Evolutionary conservation across 2,888 invertebrate species (phyloP), one percentile per base, ranked within the genome.

Genomic region (Helobdella robusta): DNA sequence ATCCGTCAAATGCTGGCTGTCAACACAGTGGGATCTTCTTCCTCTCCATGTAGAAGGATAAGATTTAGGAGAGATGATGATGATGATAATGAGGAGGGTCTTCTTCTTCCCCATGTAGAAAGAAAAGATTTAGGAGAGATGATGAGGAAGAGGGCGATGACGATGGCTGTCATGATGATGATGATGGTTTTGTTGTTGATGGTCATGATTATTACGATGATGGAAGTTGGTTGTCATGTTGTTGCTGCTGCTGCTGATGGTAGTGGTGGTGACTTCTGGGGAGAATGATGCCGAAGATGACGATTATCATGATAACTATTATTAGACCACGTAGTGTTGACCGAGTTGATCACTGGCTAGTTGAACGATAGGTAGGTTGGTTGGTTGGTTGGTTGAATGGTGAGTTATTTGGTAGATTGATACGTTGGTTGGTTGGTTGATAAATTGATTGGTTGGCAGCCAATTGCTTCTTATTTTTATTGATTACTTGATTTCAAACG

Each of bases 121-220:
- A 50, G 60, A 59, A n/a, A n/a, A n/a, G n/a, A n/a, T n/a, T n/a
- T 59, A 44, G 58, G 15, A 44, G 58, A 58, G 58, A 58, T 64
- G 64, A 64, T 64, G 64, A 58, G 35, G 64, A 58, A 36, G 58
- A 64, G 34, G 64, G 36, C 30, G 64, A 58, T 58, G 56, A 58
- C 36, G 56, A 64, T 64, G 64, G 56, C 11, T 54, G 56, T 32
- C 35, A 64, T 56, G 64, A 64, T 64, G 56, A 56, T 30, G 54
- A 54, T 54, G 56, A 64, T 56, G 64, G 36, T 64, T 20, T 35
- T 23, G 35, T 18, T 58, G 59, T 40, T 59, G 59, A 59, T 25
- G 59, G 20, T 6, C 25, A 35, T 23, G 59, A 59, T 50, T n/a
- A 50, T 6, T 36, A 59, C 35, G 59, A 35, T 36, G 59, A 59